Evolutionary conservation across 1,140 invertebrate genomes (phyloP), one percentile per base, ranked within the genome.

Genomic region (Cyrtorhinus lividipennis): DNA sequence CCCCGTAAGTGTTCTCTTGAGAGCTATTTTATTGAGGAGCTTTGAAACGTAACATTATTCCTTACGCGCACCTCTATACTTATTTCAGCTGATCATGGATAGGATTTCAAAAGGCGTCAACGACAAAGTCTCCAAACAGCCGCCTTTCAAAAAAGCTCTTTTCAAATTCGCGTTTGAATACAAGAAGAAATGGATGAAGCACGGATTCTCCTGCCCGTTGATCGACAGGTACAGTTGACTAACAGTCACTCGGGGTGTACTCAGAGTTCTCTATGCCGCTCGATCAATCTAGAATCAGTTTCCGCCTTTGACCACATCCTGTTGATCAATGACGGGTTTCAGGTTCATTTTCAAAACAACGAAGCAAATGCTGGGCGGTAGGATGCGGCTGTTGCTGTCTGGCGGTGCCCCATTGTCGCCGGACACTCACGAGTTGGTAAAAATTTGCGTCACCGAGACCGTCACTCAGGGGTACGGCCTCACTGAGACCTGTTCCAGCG

Each of bases 381-480:
- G 81, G 25, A 77, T 98, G 26, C 80, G 92, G 22, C 75, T 92
- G 60, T 86, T 98, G 72, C 81, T 98, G 62, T 83, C 82, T 18
- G 96, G 96, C 60, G 95, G 95, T 65, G 96, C 96, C 30, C 95
- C 95, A 22, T 78, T 99, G 0, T 90, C 90, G n/a, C 83, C 91
- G 1, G 92, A 97, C 70, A 98, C 95, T 8, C 95, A 99, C 71
- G 83, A 86, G 68, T 95, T 97, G 73, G 90, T 97, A 67, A 88
- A 94, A 72, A 84, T 90, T 62, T 95, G 92, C 72, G 80, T 99
- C 23, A 96, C 92, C 72, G 85, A 89, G 48, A 85, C 86, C 53
- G 83, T 98, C 23, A 82, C 90, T 57, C 92, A 95, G 73, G 96
- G 95, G 56, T 99, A 99, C 77, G 96, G 95, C 5, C 81, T 98